Conservation (phyloP, 2,797 vertebrate genomes). For the Diceros bicornis region DNA sequence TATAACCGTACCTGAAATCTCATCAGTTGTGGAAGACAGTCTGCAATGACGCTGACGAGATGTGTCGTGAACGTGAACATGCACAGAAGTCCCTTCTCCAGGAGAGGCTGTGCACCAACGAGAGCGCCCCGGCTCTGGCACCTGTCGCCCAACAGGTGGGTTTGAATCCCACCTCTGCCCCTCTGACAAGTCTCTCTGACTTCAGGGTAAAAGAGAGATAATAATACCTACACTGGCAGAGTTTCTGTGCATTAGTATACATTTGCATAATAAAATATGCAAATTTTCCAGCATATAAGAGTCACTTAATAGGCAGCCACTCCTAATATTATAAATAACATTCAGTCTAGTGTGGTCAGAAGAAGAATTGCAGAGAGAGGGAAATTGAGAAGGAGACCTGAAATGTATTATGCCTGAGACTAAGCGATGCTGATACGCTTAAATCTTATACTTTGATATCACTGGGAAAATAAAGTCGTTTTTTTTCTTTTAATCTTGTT, state of each 20-base stretch:
- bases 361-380: background rate
- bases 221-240: background rate
- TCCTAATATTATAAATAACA: background rate
- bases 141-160: too few relatives aligned
- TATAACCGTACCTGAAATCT: constrained; percentile 10
- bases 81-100: background rate
- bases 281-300: background rate
- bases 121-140: background rate
- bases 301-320: background rate
- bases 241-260: background rate
- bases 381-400: background rate
- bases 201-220: background rate
- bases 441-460: constrained; percentile 35
- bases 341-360: background rate
- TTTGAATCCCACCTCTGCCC: background rate
- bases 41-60: background rate
- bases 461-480: background rate
- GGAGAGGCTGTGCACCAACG: background rate
- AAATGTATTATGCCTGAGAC: background rate
- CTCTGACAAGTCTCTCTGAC: background rate
- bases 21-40: background rate
- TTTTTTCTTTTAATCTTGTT: constrained; percentile 11
- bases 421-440: background rate
- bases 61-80: background rate
- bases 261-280: background rate